Conservation (phyloP, 2,797 vertebrate species). For the Heliangelus exortis region DNA sequence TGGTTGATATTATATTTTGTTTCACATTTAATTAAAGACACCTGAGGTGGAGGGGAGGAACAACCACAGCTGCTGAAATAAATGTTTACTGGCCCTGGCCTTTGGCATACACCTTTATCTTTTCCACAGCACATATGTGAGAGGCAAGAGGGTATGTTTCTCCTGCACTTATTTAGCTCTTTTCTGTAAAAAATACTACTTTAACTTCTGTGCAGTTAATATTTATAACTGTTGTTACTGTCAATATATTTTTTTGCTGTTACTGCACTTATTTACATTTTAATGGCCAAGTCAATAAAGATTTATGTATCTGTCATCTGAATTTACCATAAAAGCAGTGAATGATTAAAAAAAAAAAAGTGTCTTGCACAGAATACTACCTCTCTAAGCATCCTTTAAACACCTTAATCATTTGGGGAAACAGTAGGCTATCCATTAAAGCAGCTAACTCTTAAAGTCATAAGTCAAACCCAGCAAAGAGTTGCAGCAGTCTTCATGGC, state of each 20-base stretch:
- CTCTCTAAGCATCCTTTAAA: slow-evolving; percentile 1
- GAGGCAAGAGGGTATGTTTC: background rate
- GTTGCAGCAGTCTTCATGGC: background rate
- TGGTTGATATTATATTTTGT: background rate
- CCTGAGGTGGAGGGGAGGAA: background rate
- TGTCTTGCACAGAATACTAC: background rate
- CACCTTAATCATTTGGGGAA: background rate
- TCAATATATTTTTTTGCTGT: slow-evolving; percentile 55
- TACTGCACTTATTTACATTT: slow-evolving; percentile 60
- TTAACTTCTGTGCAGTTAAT: slow-evolving; percentile 38
- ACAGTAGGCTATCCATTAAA: slow-evolving; percentile 5
- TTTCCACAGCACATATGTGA: background rate
- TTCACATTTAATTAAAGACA: background rate
- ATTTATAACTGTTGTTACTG: slow-evolving; percentile 53
- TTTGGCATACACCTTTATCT: slow-evolving; percentile 14
- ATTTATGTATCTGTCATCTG: slow-evolving; percentile 54
- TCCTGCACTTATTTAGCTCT: slow-evolving; percentile 21
- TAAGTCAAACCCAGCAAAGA: slow-evolving; percentile 14
- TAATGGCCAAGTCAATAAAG: slow-evolving; percentile 68
- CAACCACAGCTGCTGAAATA: background rate
- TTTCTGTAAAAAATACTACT: slow-evolving; percentile 47
- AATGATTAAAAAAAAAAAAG: background rate
- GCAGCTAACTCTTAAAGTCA: background rate
- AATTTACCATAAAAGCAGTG: slow-evolving; percentile 42
- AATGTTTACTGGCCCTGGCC: background rate